Evolutionary conservation across 2,888 invertebrate species (phyloP).

Genomic region (Scaptomyza caliginosa): DNA sequence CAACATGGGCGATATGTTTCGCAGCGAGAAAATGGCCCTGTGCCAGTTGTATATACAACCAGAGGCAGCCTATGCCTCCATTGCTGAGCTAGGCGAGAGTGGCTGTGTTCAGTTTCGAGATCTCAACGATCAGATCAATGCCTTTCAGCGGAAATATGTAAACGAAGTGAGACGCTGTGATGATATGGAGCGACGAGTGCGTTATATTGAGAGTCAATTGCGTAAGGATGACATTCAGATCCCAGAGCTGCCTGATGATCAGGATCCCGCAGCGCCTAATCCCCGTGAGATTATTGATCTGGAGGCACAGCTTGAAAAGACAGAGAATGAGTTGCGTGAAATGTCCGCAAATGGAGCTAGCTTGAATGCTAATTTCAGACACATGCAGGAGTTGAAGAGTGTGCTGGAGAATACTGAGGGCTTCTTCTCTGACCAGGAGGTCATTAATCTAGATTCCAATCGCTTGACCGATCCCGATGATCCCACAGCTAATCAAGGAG

Average conservation of each 20-base stretch:
- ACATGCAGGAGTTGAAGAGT: slow-evolving; percentile 94
- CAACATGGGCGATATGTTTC: slow-evolving; percentile 91
- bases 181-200: slow-evolving; percentile 92
- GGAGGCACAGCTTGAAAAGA: slow-evolving; percentile 96
- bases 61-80: slow-evolving; percentile 96
- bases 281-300: slow-evolving; percentile 91
- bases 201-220: slow-evolving; percentile 92
- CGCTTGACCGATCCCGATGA: slow-evolving; percentile 90
- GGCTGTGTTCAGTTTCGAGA: slow-evolving; percentile 98
- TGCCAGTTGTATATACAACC: slow-evolving; percentile 98
- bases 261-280: slow-evolving; percentile 88
- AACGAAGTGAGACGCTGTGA: slow-evolving; percentile 93
- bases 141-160: slow-evolving; percentile 93
- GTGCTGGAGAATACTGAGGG: slow-evolving; percentile 95
- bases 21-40: slow-evolving; percentile 95
- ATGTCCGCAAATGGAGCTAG: slow-evolving; percentile 96
- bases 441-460: slow-evolving; percentile 79
- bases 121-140: slow-evolving; percentile 92
- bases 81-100: slow-evolving; percentile 96
- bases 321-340: slow-evolving; percentile 97
- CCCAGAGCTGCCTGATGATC: slow-evolving; percentile 87
- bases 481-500: slow-evolving; percentile 73
- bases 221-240: slow-evolving; percentile 90
- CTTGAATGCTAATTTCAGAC: slow-evolving; percentile 94
- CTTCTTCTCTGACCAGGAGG: slow-evolving; percentile 82